Evolutionary conservation across 2,888 invertebrate species (phyloP).

Genomic region (Eupsilia transversa): DNA sequence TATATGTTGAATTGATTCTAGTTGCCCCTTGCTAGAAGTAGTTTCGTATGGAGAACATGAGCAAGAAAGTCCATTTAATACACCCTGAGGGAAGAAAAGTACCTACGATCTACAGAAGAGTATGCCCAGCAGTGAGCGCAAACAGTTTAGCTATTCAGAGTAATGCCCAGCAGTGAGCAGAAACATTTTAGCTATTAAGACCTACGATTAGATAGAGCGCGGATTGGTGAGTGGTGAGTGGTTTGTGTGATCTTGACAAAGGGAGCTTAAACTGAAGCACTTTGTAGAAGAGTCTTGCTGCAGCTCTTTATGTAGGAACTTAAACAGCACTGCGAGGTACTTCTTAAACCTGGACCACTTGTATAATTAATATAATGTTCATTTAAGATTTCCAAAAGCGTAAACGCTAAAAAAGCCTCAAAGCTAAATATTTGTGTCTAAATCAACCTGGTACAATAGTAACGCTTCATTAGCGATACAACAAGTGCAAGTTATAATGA

Average conservation of each 20-base stretch:
- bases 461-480: slow-evolving; percentile 23
- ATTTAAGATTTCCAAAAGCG: no score
- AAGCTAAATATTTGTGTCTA: no score
- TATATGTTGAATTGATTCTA: not conserved
- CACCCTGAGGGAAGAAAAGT: not conserved
- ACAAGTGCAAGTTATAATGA: slow-evolving; percentile 54
- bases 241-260: not conserved
- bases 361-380: no score
- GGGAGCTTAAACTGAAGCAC: not conserved
- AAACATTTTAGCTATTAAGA: not conserved
- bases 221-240: not conserved
- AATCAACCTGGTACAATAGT: not conserved
- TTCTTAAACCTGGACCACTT: no score
- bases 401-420: no score
- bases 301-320: no score
- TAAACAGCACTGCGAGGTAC: no score
- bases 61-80: not conserved
- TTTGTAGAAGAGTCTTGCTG: not conserved
- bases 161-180: no score
- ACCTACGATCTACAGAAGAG: not conserved
- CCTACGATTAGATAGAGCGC: not conserved
- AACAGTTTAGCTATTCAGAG: not conserved
- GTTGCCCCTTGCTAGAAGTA: not conserved
- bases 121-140: no score
- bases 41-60: not conserved